Evolutionary conservation across 2,888 invertebrate genomes (phyloP), one percentile per base, ranked within the genome.

Genomic region (Pandemis heparana): DNA sequence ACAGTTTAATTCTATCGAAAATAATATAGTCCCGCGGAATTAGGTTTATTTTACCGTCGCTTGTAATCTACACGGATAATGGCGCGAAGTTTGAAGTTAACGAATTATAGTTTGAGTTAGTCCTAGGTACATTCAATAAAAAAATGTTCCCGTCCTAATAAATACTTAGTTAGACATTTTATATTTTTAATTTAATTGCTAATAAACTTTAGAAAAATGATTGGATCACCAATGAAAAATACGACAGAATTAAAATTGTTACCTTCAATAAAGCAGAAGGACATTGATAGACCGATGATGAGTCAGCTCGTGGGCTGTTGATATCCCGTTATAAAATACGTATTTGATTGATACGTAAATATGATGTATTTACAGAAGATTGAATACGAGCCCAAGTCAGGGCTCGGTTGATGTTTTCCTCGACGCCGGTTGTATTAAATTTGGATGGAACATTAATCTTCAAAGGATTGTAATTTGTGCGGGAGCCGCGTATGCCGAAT

Each of bases 401-500:
- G 64, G 63, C 71, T 70, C 66, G 77, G 70, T 77, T 77, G 70
- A 80, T 81, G 78, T 80, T 78, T 80, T 78, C 77, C 77, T 77
- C 75, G 77, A 78, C 78, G 76, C 68, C 63, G 66, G 61, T 75
- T 76, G 78, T 77, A 80, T 82, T 80, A 80, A 80, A 82, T 83
- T 77, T 79, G 77, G 77, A 81, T 80, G 76, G 79, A 80, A 82
- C 81, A 83, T 82, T 83, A 86, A 87, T 84, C 86, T 87, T 85
- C 85, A 85, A 87, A 85, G 83, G 83, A 79, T 82, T 82, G 80
- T 81, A 82, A 84, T 83, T 81, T 78, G 73, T 46, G 75, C 63
- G 66, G 69, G 67, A 71, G 64, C 69, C 66, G 64, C 64, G 60
- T 59, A 64, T 56, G 78, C 77, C 77, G 77, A 82, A 77, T 79